Evolutionary conservation across 2,113 vertebrate species (phyloP).

Genomic region (Crocuta crocuta): DNA sequence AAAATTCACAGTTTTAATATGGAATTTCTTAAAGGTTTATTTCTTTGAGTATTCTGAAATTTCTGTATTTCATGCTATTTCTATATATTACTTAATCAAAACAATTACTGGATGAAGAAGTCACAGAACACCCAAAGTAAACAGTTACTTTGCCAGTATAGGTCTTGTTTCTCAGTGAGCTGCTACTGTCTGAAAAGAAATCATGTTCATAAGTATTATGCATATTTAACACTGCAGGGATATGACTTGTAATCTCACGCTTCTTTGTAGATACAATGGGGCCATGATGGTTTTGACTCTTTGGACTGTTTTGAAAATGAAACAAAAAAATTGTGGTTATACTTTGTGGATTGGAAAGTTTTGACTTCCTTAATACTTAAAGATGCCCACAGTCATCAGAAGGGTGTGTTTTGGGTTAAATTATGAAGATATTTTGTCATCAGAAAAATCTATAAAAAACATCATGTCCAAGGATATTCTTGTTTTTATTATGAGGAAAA

Average conservation of each 20-base stretch:
- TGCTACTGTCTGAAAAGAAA: neutral
- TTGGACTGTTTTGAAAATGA: neutral
- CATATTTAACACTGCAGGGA: neutral
- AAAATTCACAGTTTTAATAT: neutral
- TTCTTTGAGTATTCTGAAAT: neutral
- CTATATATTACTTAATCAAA: neutral
- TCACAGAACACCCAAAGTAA: neutral
- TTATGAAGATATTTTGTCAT: conserved; percentile 36
- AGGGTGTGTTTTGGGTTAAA: neutral
- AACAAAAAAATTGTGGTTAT: neutral
- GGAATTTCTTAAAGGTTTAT: neutral
- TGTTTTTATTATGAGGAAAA: conserved; percentile 25
- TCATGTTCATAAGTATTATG: neutral
- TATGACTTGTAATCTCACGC: neutral
- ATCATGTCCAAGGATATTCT: neutral
- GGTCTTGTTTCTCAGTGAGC: neutral
- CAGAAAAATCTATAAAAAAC: neutral
- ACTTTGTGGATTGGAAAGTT: neutral
- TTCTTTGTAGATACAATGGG: neutral
- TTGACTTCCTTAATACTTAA: conserved; percentile 1
- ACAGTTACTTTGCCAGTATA: neutral
- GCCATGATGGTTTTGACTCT: neutral
- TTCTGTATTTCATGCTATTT: neutral
- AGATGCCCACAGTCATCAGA: neutral
- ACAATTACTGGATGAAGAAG: neutral